These are phyloP conservation scores for Gymnoscopelus braueri DNA, from an alignment of 2,797 vertebrate genomes.

Conservation along the genomic window DNA sequence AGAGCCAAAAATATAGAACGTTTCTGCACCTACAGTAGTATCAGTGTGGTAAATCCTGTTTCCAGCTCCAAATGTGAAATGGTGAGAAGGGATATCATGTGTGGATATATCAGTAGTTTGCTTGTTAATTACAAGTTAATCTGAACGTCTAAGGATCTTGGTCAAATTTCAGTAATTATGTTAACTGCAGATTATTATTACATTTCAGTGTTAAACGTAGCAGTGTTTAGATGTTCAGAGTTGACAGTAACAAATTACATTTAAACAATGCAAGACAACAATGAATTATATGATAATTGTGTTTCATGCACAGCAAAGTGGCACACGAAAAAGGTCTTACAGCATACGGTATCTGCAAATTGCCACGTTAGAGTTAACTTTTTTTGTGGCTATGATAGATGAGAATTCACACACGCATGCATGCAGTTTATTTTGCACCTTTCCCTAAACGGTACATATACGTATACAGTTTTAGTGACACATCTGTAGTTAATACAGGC, in stretches of 20 bases:
- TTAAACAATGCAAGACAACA: not conserved
- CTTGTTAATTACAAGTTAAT: conserved; percentile 35
- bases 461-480: no score
- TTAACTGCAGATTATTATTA: not conserved
- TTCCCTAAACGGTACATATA: no score
- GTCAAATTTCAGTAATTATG: conserved; percentile 11
- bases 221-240: not conserved
- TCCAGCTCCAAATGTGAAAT: conserved; percentile 58
- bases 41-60: conserved; percentile 44
- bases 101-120: conserved; percentile 62
- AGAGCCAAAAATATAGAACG: conserved; percentile 36
- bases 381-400: not conserved
- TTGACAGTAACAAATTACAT: no score
- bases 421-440: no score
- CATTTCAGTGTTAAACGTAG: not conserved
- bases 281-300: not conserved
- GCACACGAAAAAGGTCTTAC: no score
- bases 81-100: conserved; percentile 43
- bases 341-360: not conserved
- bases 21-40: conserved; percentile 34
- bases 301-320: no score
- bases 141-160: conserved; percentile 42
- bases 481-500: no score
- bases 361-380: not conserved
- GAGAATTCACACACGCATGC: no score